Percentiles rank a stretch among this genome's conserved stretches.
Conservation (phyloP, 2,797 vertebrate genomes). For the Clangula hyemalis region DNA sequence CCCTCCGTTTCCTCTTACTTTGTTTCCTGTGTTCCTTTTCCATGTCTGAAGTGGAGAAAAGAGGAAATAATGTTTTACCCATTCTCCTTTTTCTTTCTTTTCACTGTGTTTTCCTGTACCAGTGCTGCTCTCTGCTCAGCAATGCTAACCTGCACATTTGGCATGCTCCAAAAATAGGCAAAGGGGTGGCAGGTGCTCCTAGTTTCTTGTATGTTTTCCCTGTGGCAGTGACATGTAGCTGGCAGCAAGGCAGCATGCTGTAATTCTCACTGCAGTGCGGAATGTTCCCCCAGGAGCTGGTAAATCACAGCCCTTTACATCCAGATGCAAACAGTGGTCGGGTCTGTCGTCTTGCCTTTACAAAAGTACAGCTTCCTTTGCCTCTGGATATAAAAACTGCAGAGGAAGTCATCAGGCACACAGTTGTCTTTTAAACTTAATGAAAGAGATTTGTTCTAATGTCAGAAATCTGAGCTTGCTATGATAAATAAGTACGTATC, state of each 20-base stretch:
- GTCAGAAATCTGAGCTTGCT: not conserved
- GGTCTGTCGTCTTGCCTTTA: not conserved
- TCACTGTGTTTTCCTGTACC: not conserved
- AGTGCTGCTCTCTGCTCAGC: not conserved
- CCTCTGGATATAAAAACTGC: accelerated
- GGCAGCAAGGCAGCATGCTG: not conserved
- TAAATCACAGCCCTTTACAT: not conserved
- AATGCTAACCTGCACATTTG: not conserved
- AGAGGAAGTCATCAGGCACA: not conserved
- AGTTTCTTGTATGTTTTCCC: not conserved
- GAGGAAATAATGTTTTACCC: not conserved
- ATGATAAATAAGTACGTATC: not conserved
- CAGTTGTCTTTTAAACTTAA: not conserved
- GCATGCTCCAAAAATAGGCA: not conserved
- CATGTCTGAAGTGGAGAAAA: not conserved
- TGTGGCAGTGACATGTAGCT: not conserved
- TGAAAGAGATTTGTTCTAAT: not conserved
- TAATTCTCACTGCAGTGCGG: not conserved
- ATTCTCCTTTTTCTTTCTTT: not conserved
- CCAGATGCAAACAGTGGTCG: not conserved
- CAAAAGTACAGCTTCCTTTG: not conserved
- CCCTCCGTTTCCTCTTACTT: not conserved
- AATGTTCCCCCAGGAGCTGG: not conserved
- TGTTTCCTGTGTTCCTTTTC: not conserved
- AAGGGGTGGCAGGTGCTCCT: not conserved